Conservation (phyloP, 2,797 vertebrate species). For the Leuciscus waleckii region DNA sequence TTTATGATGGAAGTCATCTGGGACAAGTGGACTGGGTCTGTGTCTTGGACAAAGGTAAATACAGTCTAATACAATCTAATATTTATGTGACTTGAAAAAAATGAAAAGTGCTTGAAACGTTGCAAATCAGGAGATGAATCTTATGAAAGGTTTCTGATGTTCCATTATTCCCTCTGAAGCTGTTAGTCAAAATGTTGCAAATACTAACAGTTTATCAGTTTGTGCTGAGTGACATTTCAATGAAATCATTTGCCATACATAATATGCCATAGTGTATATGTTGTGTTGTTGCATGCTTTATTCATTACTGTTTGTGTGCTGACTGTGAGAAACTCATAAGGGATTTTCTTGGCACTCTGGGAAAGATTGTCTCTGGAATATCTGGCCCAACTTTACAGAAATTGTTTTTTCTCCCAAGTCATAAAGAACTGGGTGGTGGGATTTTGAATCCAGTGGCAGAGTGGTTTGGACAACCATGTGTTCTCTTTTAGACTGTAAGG, state of each 20-base stretch:
- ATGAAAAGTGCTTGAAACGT: not conserved
- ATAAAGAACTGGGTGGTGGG: constrained; percentile 9
- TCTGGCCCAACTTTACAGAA: not conserved
- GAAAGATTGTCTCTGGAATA: constrained; percentile 19
- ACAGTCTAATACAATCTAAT: not conserved
- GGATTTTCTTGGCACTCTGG: constrained; percentile 20
- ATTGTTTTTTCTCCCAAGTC: constrained; percentile 9
- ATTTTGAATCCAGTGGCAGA: constrained; percentile 7
- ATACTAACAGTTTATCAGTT: not conserved
- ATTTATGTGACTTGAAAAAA: not conserved
- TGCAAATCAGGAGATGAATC: not conserved
- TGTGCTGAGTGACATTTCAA: not conserved
- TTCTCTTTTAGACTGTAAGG: not conserved
- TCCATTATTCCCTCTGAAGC: not conserved
- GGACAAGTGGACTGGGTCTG: not conserved
- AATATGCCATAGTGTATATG: not conserved
- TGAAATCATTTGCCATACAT: not conserved
- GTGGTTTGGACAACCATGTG: constrained; percentile 13
- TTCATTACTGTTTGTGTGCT: not conserved
- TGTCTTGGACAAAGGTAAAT: not conserved
- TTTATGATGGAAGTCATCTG: not conserved
- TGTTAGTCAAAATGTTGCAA: not conserved
- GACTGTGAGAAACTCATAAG: not conserved
- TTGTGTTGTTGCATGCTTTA: not conserved
- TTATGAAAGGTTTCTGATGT: not conserved